Evolutionary conservation across 1,140 invertebrate genomes (phyloP).

Genomic region (Drosophila sp.): DNA sequence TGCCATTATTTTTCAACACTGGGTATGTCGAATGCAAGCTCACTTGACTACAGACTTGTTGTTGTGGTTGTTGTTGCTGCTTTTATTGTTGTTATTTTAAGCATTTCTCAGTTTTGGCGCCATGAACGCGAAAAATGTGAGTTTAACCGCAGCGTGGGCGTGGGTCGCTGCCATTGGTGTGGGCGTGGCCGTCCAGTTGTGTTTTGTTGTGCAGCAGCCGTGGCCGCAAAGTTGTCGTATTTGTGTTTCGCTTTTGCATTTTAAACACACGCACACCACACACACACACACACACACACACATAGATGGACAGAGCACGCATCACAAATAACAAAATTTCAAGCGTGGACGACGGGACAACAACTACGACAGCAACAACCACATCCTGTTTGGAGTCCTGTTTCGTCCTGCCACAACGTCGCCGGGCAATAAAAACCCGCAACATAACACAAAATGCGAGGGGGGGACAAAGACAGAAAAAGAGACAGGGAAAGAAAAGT

Average conservation of each 20-base stretch:
- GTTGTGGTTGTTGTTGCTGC: constrained; percentile 26
- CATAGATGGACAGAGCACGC: constrained; percentile 26
- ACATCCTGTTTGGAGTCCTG: constrained; percentile 53
- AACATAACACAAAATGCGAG: constrained; percentile 53
- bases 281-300: constrained; percentile 15
- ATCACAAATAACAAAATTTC: constrained; percentile 58
- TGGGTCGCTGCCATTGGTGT: not conserved
- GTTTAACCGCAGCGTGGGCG: constrained; percentile 57
- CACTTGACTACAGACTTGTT: not conserved
- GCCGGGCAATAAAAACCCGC: constrained; percentile 68
- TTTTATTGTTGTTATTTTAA: constrained; percentile 28
- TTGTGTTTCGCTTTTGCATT: constrained; percentile 61
- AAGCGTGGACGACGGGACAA: constrained; percentile 38
- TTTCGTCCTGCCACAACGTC: constrained; percentile 32
- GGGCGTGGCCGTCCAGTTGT: constrained; percentile 9
- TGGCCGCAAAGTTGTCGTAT: constrained; percentile 44
- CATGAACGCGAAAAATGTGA: constrained; percentile 38
- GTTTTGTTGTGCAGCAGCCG: constrained; percentile 26
- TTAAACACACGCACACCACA: constrained; percentile 55
- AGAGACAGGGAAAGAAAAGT: constrained; percentile 10
- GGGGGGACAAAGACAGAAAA: constrained; percentile 22
- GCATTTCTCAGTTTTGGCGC: constrained; percentile 60
- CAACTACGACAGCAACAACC: constrained; percentile 46
- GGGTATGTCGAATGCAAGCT: not conserved
- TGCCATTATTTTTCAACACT: too few relatives aligned